phyloP scores from a whole-genome alignment of 1,140 invertebrate species.

The Battus philenor region DNA sequence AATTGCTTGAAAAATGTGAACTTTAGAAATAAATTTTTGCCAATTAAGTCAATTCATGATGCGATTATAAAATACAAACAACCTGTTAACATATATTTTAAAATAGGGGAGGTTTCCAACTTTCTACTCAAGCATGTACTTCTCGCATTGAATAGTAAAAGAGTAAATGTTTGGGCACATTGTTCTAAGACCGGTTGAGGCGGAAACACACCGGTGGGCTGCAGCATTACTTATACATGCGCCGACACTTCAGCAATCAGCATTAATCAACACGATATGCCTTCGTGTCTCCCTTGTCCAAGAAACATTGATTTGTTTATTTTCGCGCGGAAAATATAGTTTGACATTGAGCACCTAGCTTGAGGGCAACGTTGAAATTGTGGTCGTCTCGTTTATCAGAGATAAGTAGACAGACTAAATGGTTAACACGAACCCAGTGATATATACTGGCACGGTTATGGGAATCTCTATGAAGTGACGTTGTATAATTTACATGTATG shows the following conservation, averaged over 20 bases:
- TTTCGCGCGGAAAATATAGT: slow-evolving; percentile 61
- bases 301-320: slow-evolving; percentile 63
- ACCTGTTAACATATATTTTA: too few species aligned
- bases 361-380: slow-evolving; percentile 39
- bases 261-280: slow-evolving; percentile 69
- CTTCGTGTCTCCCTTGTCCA: slow-evolving; percentile 44
- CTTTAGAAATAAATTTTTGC: too few species aligned
- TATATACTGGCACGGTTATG: slow-evolving; percentile 41
- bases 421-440: slow-evolving; percentile 38
- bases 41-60: too few species aligned
- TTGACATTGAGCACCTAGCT: slow-evolving; percentile 43
- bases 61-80: too few species aligned
- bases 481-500: slow-evolving; percentile 7
- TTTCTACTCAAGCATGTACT: slow-evolving; percentile 26
- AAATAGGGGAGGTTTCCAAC: too few species aligned
- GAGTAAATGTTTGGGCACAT: slow-evolving; percentile 63
- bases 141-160: slow-evolving; percentile 41
- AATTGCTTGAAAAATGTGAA: too few species aligned
- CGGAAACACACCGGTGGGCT: slow-evolving; percentile 57
- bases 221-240: slow-evolving; percentile 69
- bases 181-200: slow-evolving; percentile 65
- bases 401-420: slow-evolving; percentile 52
- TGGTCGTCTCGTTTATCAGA: slow-evolving; percentile 33
- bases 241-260: slow-evolving; percentile 71
- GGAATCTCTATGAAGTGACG: slow-evolving; percentile 7